These are phyloP conservation scores for Danio tinwini DNA, from an alignment of 2,797 vertebrate genomes.

Conservation along the genomic window DNA sequence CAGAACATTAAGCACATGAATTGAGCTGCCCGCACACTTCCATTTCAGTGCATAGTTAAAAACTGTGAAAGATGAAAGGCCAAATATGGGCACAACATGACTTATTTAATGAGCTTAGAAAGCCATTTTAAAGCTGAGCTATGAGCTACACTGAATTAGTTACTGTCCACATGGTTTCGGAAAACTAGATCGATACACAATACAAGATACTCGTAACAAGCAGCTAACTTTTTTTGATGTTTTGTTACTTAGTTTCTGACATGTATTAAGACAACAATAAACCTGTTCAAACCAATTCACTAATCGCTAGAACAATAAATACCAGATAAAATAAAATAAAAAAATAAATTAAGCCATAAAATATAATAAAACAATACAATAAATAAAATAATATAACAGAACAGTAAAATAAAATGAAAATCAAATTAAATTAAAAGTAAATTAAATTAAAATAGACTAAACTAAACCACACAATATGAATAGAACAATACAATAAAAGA, in stretches of 20 bases:
- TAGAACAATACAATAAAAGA: too few relatives aligned
- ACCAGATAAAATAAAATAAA: too few relatives aligned
- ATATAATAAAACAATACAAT: too few relatives aligned
- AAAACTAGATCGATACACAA: background rate
- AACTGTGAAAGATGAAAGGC: background rate
- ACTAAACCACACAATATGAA: too few relatives aligned
- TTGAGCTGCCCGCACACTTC: background rate
- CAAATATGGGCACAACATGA: slow-evolving; percentile 7
- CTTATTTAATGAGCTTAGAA: background rate
- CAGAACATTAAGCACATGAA: slow-evolving; percentile 43
- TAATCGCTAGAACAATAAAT: background rate
- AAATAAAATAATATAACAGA: too few relatives aligned
- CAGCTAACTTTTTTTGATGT: background rate
- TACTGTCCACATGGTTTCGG: background rate
- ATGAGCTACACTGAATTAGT: background rate
- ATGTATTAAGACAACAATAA: background rate
- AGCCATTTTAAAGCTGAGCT: background rate
- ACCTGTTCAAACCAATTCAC: background rate
- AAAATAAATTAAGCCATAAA: too few relatives aligned
- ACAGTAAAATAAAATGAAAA: too few relatives aligned
- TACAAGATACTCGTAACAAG: background rate
- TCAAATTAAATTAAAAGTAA: too few relatives aligned
- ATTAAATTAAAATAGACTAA: too few relatives aligned
- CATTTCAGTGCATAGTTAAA: slow-evolving; percentile 24
- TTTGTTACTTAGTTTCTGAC: background rate